Conservation (phyloP, 2,888 invertebrate genomes). For the Pollenia amentaria region DNA sequence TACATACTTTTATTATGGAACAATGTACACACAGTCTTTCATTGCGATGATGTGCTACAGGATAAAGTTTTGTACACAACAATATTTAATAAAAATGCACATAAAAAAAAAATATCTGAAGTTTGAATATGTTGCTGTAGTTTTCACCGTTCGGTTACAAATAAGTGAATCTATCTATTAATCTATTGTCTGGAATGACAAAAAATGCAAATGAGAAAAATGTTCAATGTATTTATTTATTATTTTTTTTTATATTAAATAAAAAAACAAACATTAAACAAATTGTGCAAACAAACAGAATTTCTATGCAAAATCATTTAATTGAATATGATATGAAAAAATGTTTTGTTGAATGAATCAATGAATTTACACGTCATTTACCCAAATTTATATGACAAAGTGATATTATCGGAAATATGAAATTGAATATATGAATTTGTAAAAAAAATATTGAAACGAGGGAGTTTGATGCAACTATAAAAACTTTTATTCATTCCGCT, state of each 20-base stretch:
- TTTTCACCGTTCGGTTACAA: neutral
- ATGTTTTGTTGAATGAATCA: conserved; percentile 37
- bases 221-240: conserved; percentile 7
- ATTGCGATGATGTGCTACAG: neutral
- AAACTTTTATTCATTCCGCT: no score
- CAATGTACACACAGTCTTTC: neutral
- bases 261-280: conserved; percentile 29
- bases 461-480: neutral
- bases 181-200: conserved; percentile 17
- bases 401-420: conserved; percentile 11
- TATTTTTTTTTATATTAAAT: conserved; percentile 3
- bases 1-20: neutral
- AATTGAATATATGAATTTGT: neutral
- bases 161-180: no score
- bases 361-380: neutral
- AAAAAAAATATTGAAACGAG: neutral
- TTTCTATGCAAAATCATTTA: conserved; percentile 52
- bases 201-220: conserved; percentile 48
- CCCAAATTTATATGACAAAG: conserved; percentile 26
- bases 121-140: neutral
- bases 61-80: conserved; percentile 14
- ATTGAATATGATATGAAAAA: conserved; percentile 56
- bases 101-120: neutral
- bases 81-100: conserved; percentile 16
- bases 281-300: conserved; percentile 55